phyloP scores from a whole-genome alignment of 2,113 vertebrate genomes.

The Phaethornis superciliosus region DNA sequence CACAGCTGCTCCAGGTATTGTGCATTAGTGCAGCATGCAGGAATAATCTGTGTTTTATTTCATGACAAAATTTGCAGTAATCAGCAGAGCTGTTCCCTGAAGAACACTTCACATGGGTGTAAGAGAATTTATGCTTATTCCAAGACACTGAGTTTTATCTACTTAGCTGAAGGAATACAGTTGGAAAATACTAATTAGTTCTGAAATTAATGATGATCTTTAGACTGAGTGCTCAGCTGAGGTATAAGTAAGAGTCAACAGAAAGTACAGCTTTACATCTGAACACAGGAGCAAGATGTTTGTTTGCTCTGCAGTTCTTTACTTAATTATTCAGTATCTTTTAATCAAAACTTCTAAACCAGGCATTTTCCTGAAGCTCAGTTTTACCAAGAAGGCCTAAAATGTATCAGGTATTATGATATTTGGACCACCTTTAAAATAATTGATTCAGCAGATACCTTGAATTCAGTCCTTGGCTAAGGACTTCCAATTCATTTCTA shows the following conservation, averaged over 20 bases:
- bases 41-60: neutral
- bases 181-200: conserved; percentile 20
- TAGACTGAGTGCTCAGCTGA: neutral
- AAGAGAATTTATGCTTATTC: neutral
- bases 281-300: neutral
- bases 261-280: neutral
- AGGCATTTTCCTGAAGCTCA: neutral
- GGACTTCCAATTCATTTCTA: neutral
- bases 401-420: neutral
- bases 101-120: neutral
- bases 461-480: neutral
- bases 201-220: conserved; percentile 13
- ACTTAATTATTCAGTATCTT: neutral
- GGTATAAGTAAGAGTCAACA: neutral
- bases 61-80: neutral
- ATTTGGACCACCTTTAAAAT: neutral
- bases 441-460: neutral
- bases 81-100: neutral
- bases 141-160: neutral
- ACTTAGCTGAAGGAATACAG: neutral
- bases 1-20: neutral
- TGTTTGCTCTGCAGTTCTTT: neutral
- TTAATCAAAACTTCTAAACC: neutral
- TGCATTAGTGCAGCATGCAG: neutral
- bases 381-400: neutral